Percentiles rank a stretch among this genome's conserved stretches.
These are phyloP conservation scores for Nasonia giraulti DNA, from an alignment of 1,140 invertebrate species.

Conservation along the genomic window DNA sequence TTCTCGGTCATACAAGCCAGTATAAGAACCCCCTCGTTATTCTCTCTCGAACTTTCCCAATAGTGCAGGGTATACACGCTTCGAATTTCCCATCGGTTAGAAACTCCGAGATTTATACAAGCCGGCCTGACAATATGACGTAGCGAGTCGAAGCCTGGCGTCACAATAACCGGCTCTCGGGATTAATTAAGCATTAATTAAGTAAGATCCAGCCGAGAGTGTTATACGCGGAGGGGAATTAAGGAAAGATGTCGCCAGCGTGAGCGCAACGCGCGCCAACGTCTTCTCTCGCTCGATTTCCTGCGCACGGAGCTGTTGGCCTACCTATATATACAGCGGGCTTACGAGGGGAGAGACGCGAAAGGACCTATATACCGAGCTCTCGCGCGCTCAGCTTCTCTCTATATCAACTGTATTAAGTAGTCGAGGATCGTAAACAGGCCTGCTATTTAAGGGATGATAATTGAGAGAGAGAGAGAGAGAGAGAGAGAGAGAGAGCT, in stretches of 20 bases:
- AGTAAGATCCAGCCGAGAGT: slow-evolving; percentile 41
- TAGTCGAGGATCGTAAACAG: slow-evolving; percentile 59
- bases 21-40: not conserved
- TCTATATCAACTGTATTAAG: slow-evolving; percentile 49
- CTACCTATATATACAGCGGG: not conserved
- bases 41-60: not conserved
- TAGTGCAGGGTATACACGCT: not conserved
- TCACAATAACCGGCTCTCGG: slow-evolving; percentile 38
- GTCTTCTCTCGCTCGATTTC: slow-evolving; percentile 26
- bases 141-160: slow-evolving; percentile 25
- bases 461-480: slow-evolving; percentile 53
- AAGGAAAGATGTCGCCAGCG: slow-evolving; percentile 64
- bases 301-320: not conserved
- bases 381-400: slow-evolving; percentile 16
- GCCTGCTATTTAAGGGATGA: slow-evolving; percentile 60
- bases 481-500: too few species aligned
- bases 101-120: not conserved
- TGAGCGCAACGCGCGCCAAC: slow-evolving; percentile 16
- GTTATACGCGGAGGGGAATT: slow-evolving; percentile 50
- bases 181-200: slow-evolving; percentile 61
- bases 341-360: not conserved
- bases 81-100: not conserved
- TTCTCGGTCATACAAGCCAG: slow-evolving; percentile 53
- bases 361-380: slow-evolving; percentile 15
- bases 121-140: not conserved